These are phyloP conservation scores for Seira sanloemensis DNA, from an alignment of 2,888 invertebrate species.

Conservation along the genomic window DNA sequence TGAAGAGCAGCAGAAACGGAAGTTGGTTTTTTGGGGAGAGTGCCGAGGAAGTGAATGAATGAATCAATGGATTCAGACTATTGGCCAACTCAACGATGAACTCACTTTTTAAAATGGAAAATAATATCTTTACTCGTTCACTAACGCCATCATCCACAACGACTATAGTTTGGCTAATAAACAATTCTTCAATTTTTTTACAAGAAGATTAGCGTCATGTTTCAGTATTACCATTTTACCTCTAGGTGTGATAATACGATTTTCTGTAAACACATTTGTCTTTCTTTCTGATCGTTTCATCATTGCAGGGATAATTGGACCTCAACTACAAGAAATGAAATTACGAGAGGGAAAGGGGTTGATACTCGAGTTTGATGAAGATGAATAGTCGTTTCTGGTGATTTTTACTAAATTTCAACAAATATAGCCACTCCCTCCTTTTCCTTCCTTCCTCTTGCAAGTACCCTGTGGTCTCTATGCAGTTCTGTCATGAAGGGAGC, in stretches of 20 bases:
- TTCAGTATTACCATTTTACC: background rate
- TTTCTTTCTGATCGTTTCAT: background rate
- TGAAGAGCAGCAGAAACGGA: slow-evolving; percentile 26
- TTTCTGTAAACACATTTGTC: slow-evolving; percentile 17
- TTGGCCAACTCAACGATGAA: background rate
- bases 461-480: slow-evolving; percentile 13
- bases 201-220: background rate
- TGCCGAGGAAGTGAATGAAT: slow-evolving; percentile 18
- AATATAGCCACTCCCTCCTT: slow-evolving; percentile 49
- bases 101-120: slow-evolving; percentile 19
- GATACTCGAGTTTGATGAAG: background rate
- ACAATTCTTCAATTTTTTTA: background rate
- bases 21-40: slow-evolving; percentile 2
- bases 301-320: slow-evolving; percentile 36
- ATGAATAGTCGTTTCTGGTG: background rate
- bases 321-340: no score
- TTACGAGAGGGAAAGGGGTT: slow-evolving; percentile 51
- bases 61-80: background rate
- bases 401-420: slow-evolving; percentile 23
- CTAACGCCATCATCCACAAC: background rate
- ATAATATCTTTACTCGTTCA: background rate
- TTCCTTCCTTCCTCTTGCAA: no score
- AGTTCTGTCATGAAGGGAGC: slow-evolving; percentile 21
- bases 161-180: background rate
- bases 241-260: slow-evolving; percentile 49